Evolutionary conservation across 2,797 vertebrate species (phyloP), one percentile per base, ranked within the genome.

Genomic region (Oceanodroma leucorhoa): DNA sequence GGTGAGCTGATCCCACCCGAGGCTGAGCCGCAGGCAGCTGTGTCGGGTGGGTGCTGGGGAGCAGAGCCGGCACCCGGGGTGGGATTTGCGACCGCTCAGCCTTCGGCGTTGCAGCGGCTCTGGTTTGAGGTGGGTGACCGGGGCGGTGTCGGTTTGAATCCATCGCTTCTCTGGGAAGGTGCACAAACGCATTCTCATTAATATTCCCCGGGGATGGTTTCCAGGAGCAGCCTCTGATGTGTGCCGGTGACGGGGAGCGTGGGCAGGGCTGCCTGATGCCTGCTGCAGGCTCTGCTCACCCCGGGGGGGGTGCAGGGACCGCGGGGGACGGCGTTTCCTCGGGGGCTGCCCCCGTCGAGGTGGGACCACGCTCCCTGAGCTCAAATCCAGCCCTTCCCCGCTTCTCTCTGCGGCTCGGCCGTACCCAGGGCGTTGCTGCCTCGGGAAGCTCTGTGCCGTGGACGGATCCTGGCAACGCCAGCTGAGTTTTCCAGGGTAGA

Each of bases 401-500:
- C 19, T 40, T 5, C 62, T 64, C 67, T 8, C 12, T 5, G 62
- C 4, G 15, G 45, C 66, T 78, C 1, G 2, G 83, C 78, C 3
- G 1, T 53, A 32, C 69, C 77, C 70, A 14, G 77, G 58, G 22
- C 2, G 3, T 62, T 0, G 4, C 60, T 75, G 41, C 84, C 14
- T 11, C 0, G 12, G 43, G n/a, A 12, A 38, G 29, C 54, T 88
- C 57, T 0, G 3, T 18, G 77, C 40, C 3, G 24, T 15, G 75
- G 71, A 41, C 0, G 24, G 18, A 54, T 95, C 53, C 89, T 51
- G 64, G 70, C 66, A 30, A 32, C 1, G 3, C 46, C 40, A 48
- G 86, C 78, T 27, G 54, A 82, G 84, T 73, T 89, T 83, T 96
- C 32, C 90, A 67, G 70, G 64, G 61, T 5, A 5, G 82, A 46